A percentile compares a stretch with the other conserved stretches of the same genome.
Evolutionary conservation across 2,888 invertebrate species (phyloP).

Genomic region (Spisula subtruncata): DNA sequence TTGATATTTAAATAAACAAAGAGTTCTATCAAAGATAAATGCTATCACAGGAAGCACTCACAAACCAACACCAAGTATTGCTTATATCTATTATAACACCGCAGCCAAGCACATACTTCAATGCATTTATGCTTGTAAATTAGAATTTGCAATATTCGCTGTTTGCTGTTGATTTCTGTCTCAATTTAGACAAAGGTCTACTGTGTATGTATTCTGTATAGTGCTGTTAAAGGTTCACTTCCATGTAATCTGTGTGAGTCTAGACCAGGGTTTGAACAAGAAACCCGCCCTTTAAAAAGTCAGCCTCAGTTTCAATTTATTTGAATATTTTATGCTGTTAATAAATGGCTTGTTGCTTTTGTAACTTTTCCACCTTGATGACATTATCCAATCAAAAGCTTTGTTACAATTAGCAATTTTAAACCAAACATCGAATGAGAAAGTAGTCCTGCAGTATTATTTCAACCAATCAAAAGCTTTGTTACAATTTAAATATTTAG

Average conservation of each 20-base stretch:
- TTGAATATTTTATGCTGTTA: too few relatives aligned
- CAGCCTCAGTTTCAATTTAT: too few relatives aligned
- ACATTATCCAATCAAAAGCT: not conserved
- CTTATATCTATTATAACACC: not conserved
- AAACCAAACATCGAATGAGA: not conserved
- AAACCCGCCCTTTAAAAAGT: not conserved
- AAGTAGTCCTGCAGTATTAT: too few relatives aligned
- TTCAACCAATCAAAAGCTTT: too few relatives aligned
- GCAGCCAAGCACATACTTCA: not conserved
- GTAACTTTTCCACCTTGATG: too few relatives aligned
- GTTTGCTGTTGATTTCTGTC: conserved; percentile 17
- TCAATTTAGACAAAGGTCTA: not conserved
- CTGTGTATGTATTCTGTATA: not conserved
- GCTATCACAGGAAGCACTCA: not conserved
- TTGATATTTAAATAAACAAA: not conserved
- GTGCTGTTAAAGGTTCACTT: not conserved
- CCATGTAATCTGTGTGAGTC: too few relatives aligned
- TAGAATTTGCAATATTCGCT: not conserved
- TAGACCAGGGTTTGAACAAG: not conserved
- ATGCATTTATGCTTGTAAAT: not conserved
- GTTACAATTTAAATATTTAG: not conserved
- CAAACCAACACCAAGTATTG: not conserved
- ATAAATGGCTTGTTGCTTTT: too few relatives aligned
- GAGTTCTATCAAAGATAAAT: conserved; percentile 23
- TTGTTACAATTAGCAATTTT: not conserved